Base-by-base conservation (phyloP, 2,113 vertebrate species). In the Phyllopteryx taeniolatus region DNA sequence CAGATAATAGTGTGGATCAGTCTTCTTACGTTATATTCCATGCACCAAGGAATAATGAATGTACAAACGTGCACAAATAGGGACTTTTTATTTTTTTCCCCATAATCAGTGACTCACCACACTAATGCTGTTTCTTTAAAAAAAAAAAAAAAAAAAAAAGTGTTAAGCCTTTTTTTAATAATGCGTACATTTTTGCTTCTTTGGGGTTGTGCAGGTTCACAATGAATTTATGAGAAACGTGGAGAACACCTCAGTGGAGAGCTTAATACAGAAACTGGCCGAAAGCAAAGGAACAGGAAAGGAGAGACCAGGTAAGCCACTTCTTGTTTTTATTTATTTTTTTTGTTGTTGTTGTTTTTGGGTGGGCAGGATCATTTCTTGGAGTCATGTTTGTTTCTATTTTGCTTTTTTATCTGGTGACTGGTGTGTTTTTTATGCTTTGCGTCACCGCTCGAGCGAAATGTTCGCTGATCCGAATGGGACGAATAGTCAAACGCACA, bases 231-330 rank as follows among this genome's bases (percentile, higher is more conserved):
- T 96, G 88, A 94, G 96, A 89, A 98, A 99, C 85, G 94, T 98
- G 76, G 90, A 96, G 83, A 99, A 97, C 86, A 98, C 96, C 61
- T 97, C 96, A 35, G 93, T 95, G 85, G 96, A 97, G 85, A 94
- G 93, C 79, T 93, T 99, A 84, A 93, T 99, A 91, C 94, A 96
- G 83, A 98, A 97, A 87, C 94, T 98, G 90, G 90, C 95, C 5
- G 97, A 98, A 76, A 95, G 93, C 88, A 99, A 99, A 94, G 95
- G 96, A 89, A 98, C 97, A 1, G 97, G 96, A 70, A 97, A 93
- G 68, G 96, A 99, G 87, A 94, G 96, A 90, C 97, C 96, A 91
- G 96, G 97, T 99, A 91, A 94, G 90, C 42, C 43, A 0, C 43
- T 22, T 27, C 27, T 5, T 63, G 20, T 20, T 20, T 60, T 14